phyloP scores from a whole-genome alignment of 2,888 invertebrate genomes.

The Lottia gigantea region DNA sequence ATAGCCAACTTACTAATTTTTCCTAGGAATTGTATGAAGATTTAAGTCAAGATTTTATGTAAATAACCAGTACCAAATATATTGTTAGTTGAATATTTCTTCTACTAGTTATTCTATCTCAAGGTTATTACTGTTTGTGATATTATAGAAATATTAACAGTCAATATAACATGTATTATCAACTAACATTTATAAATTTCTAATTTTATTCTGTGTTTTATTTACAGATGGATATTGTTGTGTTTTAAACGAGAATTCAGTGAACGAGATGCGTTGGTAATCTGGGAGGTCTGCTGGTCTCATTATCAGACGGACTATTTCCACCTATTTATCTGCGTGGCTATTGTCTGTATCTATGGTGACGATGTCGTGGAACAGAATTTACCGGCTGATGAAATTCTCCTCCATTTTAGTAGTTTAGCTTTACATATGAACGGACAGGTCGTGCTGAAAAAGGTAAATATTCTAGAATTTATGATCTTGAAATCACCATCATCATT shows the following conservation, averaged over 20 bases:
- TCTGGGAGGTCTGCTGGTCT: constrained; percentile 99
- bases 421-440: constrained; percentile 98
- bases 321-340: constrained; percentile 91
- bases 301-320: constrained; percentile 96
- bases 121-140: too few relatives aligned
- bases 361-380: constrained; percentile 90
- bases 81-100: too few relatives aligned
- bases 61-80: too few relatives aligned
- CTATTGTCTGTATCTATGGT: constrained; percentile 89
- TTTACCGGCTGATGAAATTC: constrained; percentile 92
- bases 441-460: constrained; percentile 83
- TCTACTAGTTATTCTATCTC: too few relatives aligned
- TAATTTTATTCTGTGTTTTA: neutral
- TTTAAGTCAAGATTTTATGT: too few relatives aligned
- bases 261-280: constrained; percentile 85
- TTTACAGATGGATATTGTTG: constrained; percentile 87
- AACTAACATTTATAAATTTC: too few relatives aligned
- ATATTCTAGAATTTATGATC: too few relatives aligned
- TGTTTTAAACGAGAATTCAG: constrained; percentile 90
- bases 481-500: too few relatives aligned
- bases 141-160: too few relatives aligned
- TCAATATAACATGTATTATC: too few relatives aligned
- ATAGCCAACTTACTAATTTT: too few relatives aligned
- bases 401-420: constrained; percentile 92
- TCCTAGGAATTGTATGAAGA: too few relatives aligned